Percentiles rank a stretch among this genome's conserved stretches.
Conservation (phyloP, 1,140 invertebrate genomes). For the Chironomus striatipennis region DNA sequence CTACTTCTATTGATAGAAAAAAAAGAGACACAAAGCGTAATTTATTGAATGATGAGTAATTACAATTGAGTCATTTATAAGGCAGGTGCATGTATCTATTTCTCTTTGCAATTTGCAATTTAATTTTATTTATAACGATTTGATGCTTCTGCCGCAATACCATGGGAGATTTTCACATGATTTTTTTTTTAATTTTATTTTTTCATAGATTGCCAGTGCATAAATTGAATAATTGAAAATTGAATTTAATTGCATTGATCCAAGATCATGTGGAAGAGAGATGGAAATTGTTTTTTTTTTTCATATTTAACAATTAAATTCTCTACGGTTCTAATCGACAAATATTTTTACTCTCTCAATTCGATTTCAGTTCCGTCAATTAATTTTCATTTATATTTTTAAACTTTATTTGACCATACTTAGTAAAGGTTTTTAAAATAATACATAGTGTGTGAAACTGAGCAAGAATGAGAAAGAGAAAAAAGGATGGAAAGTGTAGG, state of each 20-base stretch:
- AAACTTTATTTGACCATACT: neutral
- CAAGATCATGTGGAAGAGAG: no score
- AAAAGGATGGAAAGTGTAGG: neutral
- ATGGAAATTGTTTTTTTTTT: neutral
- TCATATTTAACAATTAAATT: neutral
- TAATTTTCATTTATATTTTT: neutral
- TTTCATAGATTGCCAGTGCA: neutral
- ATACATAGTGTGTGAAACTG: no score
- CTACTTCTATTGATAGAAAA: neutral
- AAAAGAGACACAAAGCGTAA: neutral
- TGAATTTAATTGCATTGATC: neutral
- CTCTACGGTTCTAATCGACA: neutral
- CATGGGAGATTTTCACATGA: neutral
- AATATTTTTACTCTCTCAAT: neutral
- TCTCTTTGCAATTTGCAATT: no score
- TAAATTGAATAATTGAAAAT: conserved; percentile 15
- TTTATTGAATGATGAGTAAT: neutral
- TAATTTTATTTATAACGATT: neutral
- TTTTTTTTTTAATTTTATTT: neutral
- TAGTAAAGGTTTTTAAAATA: neutral
- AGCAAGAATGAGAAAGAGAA: neutral
- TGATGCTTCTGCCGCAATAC: neutral
- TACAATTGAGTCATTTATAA: neutral
- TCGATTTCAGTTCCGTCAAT: neutral
- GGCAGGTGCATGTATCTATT: neutral